Conservation (phyloP, 2,888 invertebrate genomes). For the Acronicta alni region DNA sequence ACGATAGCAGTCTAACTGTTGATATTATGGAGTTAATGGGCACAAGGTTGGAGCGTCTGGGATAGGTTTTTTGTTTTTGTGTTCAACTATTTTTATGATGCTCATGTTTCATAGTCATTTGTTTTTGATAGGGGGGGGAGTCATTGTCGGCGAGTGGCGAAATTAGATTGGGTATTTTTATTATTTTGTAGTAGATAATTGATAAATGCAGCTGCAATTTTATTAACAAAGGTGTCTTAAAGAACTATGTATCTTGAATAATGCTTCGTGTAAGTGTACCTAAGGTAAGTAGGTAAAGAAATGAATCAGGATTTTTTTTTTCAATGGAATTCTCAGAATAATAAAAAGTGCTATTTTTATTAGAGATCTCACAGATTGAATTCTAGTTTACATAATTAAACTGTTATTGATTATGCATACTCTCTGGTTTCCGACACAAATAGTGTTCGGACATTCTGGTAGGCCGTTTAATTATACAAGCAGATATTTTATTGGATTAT, state of each 20-base stretch:
- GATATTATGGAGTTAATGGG: slow-evolving; percentile 56
- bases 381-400: slow-evolving; percentile 17
- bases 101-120: slow-evolving; percentile 15
- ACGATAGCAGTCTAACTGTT: slow-evolving; percentile 74
- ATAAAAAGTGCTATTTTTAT: no score
- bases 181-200: no score
- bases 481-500: slow-evolving; percentile 52
- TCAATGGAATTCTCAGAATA: no score
- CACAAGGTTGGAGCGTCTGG: slow-evolving; percentile 64
- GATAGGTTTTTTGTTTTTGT: slow-evolving; percentile 56
- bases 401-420: slow-evolving; percentile 34
- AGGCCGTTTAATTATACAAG: slow-evolving; percentile 46
- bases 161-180: background rate
- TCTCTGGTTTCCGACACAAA: slow-evolving; percentile 41
- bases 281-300: no score
- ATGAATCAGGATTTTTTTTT: no score
- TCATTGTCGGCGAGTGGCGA: background rate
- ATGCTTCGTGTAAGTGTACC: no score
- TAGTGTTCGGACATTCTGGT: slow-evolving; percentile 25
- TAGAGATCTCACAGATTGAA: background rate
- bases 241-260: no score
- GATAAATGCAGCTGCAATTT: no score
- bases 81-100: slow-evolving; percentile 15
- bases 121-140: background rate
- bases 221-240: background rate